phyloP scores from a whole-genome alignment of 2,113 vertebrate species.

The Garra rufa region DNA sequence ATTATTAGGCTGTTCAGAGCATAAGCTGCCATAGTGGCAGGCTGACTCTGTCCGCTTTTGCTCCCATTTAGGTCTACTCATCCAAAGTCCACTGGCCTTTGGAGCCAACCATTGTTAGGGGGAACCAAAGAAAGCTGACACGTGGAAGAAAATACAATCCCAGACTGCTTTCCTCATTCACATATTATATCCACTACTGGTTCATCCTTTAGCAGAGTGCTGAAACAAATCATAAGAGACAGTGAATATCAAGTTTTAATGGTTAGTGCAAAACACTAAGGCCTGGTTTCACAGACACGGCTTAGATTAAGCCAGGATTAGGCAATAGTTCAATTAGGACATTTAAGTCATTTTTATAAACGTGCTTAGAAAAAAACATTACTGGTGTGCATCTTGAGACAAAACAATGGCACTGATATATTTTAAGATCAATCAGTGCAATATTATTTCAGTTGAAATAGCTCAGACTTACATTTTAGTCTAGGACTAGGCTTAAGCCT shows the following conservation, averaged over 20 bases:
- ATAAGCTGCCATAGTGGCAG: conserved; percentile 67
- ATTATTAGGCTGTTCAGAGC: conserved; percentile 64
- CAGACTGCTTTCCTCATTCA: conserved; percentile 33
- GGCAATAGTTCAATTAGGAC: no score
- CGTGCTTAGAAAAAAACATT: no score
- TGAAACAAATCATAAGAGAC: conserved; percentile 32
- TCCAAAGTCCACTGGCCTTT: conserved; percentile 43
- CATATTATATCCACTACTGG: background rate
- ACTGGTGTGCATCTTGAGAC: no score
- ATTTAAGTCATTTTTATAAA: no score
- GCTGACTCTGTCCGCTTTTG: conserved; percentile 55
- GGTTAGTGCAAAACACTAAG: background rate
- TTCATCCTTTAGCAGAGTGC: conserved; percentile 27
- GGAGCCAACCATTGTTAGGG: conserved; percentile 57
- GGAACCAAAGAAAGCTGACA: conserved; percentile 9
- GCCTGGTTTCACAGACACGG: no score
- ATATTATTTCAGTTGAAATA: no score
- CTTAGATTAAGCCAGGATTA: no score
- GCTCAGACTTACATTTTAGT: no score
- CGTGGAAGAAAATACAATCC: background rate
- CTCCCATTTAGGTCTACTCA: conserved; percentile 63
- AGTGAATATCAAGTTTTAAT: background rate
- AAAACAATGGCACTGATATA: no score
- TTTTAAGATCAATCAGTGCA: no score
- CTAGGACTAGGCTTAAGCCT: no score